A percentile compares a stretch with the other conserved stretches of the same genome.
Evolutionary conservation across 2,797 vertebrate genomes (phyloP).

Genomic region (Semotilus atromaculatus): DNA sequence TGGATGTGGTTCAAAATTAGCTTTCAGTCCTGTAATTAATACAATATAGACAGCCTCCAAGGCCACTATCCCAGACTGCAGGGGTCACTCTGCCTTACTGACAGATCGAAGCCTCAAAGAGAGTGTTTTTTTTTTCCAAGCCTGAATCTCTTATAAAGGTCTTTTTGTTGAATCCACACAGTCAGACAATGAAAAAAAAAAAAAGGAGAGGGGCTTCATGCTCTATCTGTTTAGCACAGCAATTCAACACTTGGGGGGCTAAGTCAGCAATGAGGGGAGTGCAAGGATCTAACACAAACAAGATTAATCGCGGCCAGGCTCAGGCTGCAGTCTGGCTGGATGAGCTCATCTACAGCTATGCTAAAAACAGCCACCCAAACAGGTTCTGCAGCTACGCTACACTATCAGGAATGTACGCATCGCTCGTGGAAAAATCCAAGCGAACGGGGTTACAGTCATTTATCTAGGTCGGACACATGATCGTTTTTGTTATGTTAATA

Average conservation of each 20-base stretch:
- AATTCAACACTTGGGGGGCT: constrained; percentile 56
- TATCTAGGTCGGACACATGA: not conserved
- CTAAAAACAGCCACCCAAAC: constrained; percentile 59
- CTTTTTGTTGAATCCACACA: constrained; percentile 47
- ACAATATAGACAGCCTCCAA: constrained; percentile 6
- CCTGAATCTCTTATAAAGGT: constrained; percentile 45
- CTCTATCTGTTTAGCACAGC: constrained; percentile 64
- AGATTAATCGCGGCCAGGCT: constrained; percentile 65
- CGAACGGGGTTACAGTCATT: constrained; percentile 28
- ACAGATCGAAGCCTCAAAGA: constrained; percentile 31
- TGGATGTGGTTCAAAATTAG: not conserved
- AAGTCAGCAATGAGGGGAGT: constrained; percentile 66
- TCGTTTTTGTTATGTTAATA: constrained; percentile 3
- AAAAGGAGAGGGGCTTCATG: constrained; percentile 13
- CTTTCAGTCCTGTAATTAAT: constrained; percentile 21
- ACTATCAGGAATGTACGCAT: constrained; percentile 24
- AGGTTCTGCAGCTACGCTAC: constrained; percentile 37
- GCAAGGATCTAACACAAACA: constrained; percentile 71
- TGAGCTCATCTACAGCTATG: constrained; percentile 67
- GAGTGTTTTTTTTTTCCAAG: constrained; percentile 50
- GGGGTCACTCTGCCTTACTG: constrained; percentile 32
- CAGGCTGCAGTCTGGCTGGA: constrained; percentile 59
- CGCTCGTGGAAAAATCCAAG: constrained; percentile 33
- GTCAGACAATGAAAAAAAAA: not conserved
- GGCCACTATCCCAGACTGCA: constrained; percentile 25